A percentile compares a stretch with the other conserved stretches of the same genome.
These are phyloP conservation scores for Orthosia gothica DNA, from an alignment of 2,888 invertebrate species.

Conservation along the genomic window DNA sequence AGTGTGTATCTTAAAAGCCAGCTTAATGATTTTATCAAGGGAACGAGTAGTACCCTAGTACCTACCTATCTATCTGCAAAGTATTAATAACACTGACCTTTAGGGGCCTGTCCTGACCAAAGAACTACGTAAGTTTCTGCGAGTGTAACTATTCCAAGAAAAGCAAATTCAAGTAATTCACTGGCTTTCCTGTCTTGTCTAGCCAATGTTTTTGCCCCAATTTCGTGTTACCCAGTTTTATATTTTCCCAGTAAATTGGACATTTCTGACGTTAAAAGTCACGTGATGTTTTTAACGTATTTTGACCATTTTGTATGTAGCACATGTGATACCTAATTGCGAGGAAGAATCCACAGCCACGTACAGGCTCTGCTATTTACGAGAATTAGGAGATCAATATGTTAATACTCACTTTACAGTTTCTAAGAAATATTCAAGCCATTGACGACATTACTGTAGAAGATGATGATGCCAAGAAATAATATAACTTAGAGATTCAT, in stretches of 20 bases:
- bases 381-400: conserved; percentile 28
- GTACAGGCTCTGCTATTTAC: conserved; percentile 26
- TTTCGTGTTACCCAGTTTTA: not conserved
- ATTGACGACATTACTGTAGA: not conserved
- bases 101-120: conserved; percentile 8
- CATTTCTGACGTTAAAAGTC: not conserved
- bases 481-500: not conserved
- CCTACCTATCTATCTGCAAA: not conserved
- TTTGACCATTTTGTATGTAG: conserved; percentile 17
- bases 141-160: conserved; percentile 2
- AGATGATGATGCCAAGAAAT: not conserved
- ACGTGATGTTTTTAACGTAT: conserved; percentile 30
- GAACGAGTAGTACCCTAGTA: not conserved
- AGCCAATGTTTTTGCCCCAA: no score
- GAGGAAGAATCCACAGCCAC: conserved; percentile 30
- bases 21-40: conserved; percentile 35
- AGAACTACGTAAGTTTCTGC: not conserved
- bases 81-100: conserved; percentile 31
- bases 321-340: conserved; percentile 54
- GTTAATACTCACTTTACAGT: conserved; percentile 8
- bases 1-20: not conserved
- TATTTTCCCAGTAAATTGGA: not conserved
- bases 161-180: not conserved
- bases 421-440: conserved; percentile 15
- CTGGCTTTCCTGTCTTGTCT: not conserved